A percentile compares a stretch with the other conserved stretches of the same genome.
Conservation (phyloP, 1,140 invertebrate species). For the Laodelphax striatellus region DNA sequence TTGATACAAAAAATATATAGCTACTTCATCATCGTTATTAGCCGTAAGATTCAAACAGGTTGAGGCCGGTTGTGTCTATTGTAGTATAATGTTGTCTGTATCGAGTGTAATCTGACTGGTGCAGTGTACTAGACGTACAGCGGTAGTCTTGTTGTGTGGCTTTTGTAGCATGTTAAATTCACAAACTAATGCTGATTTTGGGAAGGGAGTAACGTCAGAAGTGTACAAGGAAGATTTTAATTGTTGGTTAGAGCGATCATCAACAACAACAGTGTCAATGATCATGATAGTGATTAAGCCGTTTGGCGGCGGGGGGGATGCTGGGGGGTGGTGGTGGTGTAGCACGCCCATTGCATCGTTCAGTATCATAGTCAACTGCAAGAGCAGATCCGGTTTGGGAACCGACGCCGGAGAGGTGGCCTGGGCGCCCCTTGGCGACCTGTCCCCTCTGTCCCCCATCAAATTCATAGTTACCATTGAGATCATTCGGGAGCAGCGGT, state of each 20-base stretch:
- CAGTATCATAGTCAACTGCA: too few species aligned
- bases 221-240: too few species aligned
- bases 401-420: too few species aligned
- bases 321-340: conserved; percentile 2
- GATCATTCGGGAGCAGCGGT: background rate
- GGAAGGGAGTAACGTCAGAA: background rate
- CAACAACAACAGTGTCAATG: too few species aligned
- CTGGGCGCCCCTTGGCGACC: too few species aligned
- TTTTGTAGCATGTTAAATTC: conserved; percentile 1
- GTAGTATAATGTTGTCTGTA: background rate
- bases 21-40: conserved; percentile 6
- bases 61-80: conserved; percentile 3
- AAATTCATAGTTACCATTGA: background rate
- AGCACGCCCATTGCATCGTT: background rate
- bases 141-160: background rate
- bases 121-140: background rate
- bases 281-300: too few species aligned
- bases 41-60: background rate
- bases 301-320: background rate
- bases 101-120: background rate
- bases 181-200: conserved; percentile 5
- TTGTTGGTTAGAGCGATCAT: too few species aligned
- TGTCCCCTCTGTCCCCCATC: too few species aligned
- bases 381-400: too few species aligned
- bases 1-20: conserved; percentile 14